Conservation (phyloP, 2,888 invertebrate genomes). For the Drymonia ruficornis region DNA sequence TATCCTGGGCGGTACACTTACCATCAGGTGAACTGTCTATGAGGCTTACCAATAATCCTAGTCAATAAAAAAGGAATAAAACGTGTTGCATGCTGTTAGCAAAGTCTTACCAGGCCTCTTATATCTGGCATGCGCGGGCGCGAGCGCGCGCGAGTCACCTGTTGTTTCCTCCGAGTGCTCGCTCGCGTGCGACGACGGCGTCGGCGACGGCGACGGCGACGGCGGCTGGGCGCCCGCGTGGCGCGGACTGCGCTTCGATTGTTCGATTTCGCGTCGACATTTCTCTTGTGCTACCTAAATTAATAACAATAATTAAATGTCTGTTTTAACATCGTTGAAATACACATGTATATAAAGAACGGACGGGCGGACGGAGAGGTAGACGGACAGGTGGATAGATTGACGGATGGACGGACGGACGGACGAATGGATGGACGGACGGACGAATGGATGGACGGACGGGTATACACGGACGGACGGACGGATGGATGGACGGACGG, state of each 20-base stretch:
- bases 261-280: conserved; percentile 75
- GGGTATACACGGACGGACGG: no score
- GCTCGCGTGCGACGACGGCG: conserved; percentile 29
- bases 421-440: no score
- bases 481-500: no score
- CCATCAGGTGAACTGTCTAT: no score
- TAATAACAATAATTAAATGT: not conserved
- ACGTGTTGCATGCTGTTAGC: conserved; percentile 70
- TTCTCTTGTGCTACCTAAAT: conserved; percentile 72
- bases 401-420: no score
- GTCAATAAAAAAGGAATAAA: not conserved
- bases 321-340: no score
- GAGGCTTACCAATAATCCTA: no score
- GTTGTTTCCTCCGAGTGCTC: conserved; percentile 39
- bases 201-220: conserved; percentile 38
- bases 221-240: conserved; percentile 42
- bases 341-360: no score
- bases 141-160: conserved; percentile 58
- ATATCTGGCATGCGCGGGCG: conserved; percentile 64
- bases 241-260: conserved; percentile 65
- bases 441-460: no score
- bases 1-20: no score
- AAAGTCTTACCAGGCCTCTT: conserved; percentile 72
- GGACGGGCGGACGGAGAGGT: no score
- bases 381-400: no score